Evolutionary conservation across 2,113 vertebrate genomes (phyloP).

Genomic region (Melanocharis versteri): DNA sequence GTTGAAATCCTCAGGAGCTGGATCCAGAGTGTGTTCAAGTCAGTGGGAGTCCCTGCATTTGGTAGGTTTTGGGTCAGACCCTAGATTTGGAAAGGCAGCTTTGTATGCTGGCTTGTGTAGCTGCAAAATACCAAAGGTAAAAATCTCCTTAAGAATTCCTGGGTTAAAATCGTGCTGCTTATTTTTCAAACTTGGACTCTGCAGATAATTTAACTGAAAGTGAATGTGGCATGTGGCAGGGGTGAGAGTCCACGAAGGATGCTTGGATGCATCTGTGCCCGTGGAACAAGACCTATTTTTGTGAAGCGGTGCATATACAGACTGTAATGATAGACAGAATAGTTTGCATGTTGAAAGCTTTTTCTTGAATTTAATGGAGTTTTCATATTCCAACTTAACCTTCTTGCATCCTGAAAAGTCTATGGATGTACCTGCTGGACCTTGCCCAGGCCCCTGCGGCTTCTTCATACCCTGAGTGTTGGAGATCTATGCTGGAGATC

Average conservation of each 20-base stretch:
- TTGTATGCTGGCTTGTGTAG: background rate
- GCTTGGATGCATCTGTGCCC: background rate
- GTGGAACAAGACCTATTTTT: background rate
- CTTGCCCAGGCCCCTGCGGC: background rate
- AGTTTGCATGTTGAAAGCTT: background rate
- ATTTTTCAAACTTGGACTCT: background rate
- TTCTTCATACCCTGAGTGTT: background rate
- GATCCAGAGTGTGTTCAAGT: background rate
- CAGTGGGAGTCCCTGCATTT: background rate
- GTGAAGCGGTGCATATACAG: background rate
- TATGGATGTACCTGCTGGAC: background rate
- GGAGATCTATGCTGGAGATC: background rate
- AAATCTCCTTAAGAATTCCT: background rate
- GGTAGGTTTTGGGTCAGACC: background rate
- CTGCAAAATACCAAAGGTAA: background rate
- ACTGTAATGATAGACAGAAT: background rate
- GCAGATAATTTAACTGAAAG: constrained; percentile 12
- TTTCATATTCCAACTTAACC: background rate
- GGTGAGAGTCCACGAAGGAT: background rate
- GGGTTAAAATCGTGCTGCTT: background rate
- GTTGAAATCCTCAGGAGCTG: background rate
- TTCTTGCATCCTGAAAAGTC: background rate
- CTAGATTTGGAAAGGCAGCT: background rate
- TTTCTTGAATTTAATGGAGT: background rate
- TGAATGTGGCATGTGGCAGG: background rate